Percentiles rank a stretch among this genome's conserved stretches.
Conservation (phyloP, 1,140 invertebrate species). For the Rhyzopertha dominica region DNA sequence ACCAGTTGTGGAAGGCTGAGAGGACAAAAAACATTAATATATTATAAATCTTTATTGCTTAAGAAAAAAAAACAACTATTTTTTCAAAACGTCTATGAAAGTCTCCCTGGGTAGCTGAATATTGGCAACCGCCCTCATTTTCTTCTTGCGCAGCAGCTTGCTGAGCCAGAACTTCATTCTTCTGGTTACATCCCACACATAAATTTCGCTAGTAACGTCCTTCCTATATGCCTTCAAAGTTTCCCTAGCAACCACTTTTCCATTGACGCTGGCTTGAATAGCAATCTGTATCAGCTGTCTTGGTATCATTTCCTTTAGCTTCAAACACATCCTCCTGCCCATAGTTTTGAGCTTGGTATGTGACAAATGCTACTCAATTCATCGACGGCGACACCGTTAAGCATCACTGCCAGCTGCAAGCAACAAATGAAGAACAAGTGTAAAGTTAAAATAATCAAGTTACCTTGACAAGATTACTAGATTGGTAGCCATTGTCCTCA, state of each 20-base stretch:
- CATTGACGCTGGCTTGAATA: slow-evolving; percentile 81
- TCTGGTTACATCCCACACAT: slow-evolving; percentile 88
- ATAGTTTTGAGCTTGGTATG: slow-evolving; percentile 58
- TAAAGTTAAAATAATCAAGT: slow-evolving; percentile 24
- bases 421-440: slow-evolving; percentile 14
- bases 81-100: slow-evolving; percentile 89
- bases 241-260: slow-evolving; percentile 80
- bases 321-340: slow-evolving; percentile 67
- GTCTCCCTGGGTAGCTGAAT: slow-evolving; percentile 87
- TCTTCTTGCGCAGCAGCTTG: slow-evolving; percentile 91
- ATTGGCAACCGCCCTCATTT: slow-evolving; percentile 85
- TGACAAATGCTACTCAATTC: slow-evolving; percentile 87
- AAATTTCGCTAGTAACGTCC: slow-evolving; percentile 92
- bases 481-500: slow-evolving; percentile 81
- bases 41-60: too few species aligned
- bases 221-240: slow-evolving; percentile 84
- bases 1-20: too few species aligned
- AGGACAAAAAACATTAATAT: too few species aligned
- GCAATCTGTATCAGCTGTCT: slow-evolving; percentile 81
- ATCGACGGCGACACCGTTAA: slow-evolving; percentile 80
- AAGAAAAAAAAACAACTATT: too few species aligned
- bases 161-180: slow-evolving; percentile 82
- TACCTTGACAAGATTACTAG: slow-evolving; percentile 69
- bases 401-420: slow-evolving; percentile 65
- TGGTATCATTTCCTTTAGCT: slow-evolving; percentile 85